A percentile compares a stretch with the other conserved stretches of the same genome.
Conservation (phyloP, 2,888 invertebrate species). For the Stenodera caucasica region DNA sequence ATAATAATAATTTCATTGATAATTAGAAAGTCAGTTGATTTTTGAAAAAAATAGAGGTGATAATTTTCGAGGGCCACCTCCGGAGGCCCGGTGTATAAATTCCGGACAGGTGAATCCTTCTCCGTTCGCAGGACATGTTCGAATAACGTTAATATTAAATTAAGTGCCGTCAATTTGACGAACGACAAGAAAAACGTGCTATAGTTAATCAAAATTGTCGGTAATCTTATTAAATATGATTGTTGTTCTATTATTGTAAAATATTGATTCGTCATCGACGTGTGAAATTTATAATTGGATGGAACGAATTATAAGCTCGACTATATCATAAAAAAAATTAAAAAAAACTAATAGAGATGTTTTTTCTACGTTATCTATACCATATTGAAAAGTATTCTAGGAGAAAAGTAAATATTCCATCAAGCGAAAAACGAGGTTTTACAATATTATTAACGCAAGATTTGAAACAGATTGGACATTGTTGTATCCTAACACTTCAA, state of each 20-base stretch:
- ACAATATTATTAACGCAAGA: conserved; percentile 3
- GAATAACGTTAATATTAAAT: conserved; percentile 33
- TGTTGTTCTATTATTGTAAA: neutral
- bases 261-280: conserved; percentile 24
- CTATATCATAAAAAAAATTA: neutral
- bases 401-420: neutral
- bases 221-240: neutral
- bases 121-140: neutral
- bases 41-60: neutral
- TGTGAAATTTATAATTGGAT: conserved; percentile 27
- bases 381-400: too few species aligned
- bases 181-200: neutral
- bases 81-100: conserved; percentile 26
- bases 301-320: conserved; percentile 20
- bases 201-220: neutral
- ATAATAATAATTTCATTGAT: neutral
- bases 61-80: neutral
- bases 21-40: neutral
- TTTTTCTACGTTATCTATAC: too few species aligned
- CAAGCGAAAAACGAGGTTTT: neutral
- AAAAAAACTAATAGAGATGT: too few species aligned
- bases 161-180: conserved; percentile 18
- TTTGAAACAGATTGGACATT: conserved; percentile 4
- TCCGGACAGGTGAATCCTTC: conserved; percentile 28
- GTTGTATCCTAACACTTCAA: neutral